Evolutionary conservation across 2,797 vertebrate species (phyloP).

Genomic region (Apogon hyalosoma): DNA sequence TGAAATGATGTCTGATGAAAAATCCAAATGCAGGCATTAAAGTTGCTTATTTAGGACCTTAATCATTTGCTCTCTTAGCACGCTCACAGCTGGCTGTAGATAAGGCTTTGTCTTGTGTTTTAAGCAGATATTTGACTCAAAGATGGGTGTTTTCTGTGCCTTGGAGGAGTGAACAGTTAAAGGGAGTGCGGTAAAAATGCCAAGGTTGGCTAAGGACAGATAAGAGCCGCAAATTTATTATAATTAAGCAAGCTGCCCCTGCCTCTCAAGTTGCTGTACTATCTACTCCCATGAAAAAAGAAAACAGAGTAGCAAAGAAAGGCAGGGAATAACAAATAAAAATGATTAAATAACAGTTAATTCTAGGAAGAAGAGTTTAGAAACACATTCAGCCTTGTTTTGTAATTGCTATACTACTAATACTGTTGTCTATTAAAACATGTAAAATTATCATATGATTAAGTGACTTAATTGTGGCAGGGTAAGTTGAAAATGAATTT

Average conservation of each 20-base stretch:
- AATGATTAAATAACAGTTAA: conserved; percentile 57
- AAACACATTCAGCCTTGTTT: conserved; percentile 29
- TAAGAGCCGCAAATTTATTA: conserved; percentile 78
- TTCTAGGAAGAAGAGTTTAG: conserved; percentile 41
- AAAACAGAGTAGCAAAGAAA: conserved; percentile 38
- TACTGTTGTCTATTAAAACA: conserved; percentile 33
- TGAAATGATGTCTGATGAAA: conserved; percentile 37
- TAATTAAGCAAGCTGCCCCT: conserved; percentile 75
- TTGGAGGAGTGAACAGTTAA: conserved; percentile 60
- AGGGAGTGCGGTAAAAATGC: conserved; percentile 63
- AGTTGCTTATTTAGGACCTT: conserved; percentile 45
- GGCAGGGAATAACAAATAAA: conserved; percentile 61
- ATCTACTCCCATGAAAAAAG: conserved; percentile 51
- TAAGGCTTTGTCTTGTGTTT: conserved; percentile 77
- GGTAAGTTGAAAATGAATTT: not conserved
- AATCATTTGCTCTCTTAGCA: conserved; percentile 71
- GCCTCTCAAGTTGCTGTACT: conserved; percentile 70
- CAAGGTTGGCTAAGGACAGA: conserved; percentile 82
- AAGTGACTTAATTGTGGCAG: not conserved
- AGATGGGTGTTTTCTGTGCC: conserved; percentile 74
- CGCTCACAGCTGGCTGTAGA: conserved; percentile 69
- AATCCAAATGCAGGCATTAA: conserved; percentile 35
- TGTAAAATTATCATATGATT: conserved; percentile 8
- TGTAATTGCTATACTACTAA: conserved; percentile 1
- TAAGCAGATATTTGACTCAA: conserved; percentile 73